phyloP scores from a whole-genome alignment of 1,140 invertebrate species.

The Zaprionus inermis region DNA sequence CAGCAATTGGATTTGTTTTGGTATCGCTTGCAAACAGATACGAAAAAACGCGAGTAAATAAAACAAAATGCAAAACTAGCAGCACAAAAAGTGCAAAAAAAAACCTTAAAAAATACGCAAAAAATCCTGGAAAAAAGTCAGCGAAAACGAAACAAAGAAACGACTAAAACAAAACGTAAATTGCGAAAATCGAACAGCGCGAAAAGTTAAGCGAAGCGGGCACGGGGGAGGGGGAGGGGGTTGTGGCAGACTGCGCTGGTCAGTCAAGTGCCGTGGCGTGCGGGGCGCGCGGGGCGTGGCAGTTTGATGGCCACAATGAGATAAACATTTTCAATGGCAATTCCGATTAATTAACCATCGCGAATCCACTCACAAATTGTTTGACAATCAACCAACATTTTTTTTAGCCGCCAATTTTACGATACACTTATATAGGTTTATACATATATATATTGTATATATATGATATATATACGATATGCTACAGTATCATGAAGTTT shows the following conservation, averaged over 20 bases:
- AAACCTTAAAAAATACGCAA: conserved; percentile 16
- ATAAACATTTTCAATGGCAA: conserved; percentile 43
- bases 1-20: conserved; percentile 67
- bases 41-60: conserved; percentile 30
- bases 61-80: conserved; percentile 45
- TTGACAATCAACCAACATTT: conserved; percentile 44
- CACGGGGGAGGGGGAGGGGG: no score
- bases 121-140: conserved; percentile 23
- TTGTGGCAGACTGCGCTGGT: no score
- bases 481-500: not conserved
- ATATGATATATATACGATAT: not conserved
- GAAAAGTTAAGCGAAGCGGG: conserved; percentile 47
- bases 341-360: conserved; percentile 51
- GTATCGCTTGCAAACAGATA: conserved; percentile 67
- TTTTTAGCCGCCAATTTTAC: not conserved
- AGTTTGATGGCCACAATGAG: conserved; percentile 43
- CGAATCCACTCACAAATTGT: conserved; percentile 49
- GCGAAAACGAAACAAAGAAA: conserved; percentile 5
- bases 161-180: conserved; percentile 41
- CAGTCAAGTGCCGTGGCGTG: not conserved
- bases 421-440: not conserved
- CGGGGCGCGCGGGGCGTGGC: not conserved
- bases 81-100: conserved; percentile 26
- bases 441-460: not conserved
- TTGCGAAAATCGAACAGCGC: conserved; percentile 33